Conservation (phyloP, 2,888 invertebrate species). For the Schrankia costaestrigalis region DNA sequence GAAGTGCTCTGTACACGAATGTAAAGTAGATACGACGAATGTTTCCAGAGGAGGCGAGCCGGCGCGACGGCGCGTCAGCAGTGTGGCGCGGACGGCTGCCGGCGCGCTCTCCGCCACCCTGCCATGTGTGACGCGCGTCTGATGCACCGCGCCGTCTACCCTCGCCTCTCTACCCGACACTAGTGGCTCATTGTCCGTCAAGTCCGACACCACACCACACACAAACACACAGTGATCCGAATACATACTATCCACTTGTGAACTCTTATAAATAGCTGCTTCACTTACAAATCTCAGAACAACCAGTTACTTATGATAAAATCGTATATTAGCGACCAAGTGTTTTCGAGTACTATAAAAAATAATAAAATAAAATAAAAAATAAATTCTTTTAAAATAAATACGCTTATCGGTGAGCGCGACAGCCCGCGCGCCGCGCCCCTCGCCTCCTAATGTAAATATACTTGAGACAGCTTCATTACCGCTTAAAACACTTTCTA, state of each 20-base stretch:
- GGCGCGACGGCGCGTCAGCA: conserved; percentile 45
- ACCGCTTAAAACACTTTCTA: conserved; percentile 66
- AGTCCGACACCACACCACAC: conserved; percentile 27
- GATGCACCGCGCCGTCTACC: conserved; percentile 20
- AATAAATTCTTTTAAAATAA: conserved; percentile 47
- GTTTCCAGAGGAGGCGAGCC: conserved; percentile 66
- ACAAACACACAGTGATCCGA: conserved; percentile 24
- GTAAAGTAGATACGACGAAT: conserved; percentile 14
- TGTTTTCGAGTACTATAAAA: conserved; percentile 40
- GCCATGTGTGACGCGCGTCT: conserved; percentile 56
- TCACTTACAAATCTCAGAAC: conserved; percentile 35
- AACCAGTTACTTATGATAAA: conserved; percentile 37
- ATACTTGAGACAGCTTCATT: conserved; percentile 58
- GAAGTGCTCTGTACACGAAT: conserved; percentile 11
- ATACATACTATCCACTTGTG: conserved; percentile 23
- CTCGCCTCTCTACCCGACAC: conserved; percentile 34
- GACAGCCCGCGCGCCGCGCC: conserved; percentile 36
- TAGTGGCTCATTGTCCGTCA: too few species aligned
- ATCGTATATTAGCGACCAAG: conserved; percentile 39
- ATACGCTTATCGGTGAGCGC: conserved; percentile 59
- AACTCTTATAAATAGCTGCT: conserved; percentile 42
- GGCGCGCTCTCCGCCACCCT: conserved; percentile 64
- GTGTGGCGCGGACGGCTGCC: conserved; percentile 66
- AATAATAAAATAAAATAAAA: conserved; percentile 35
- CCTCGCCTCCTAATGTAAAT: conserved; percentile 61